Percentiles rank a stretch among this genome's conserved stretches.
Conservation (phyloP, 2,888 invertebrate species). For the Drosophila neonasuta region DNA sequence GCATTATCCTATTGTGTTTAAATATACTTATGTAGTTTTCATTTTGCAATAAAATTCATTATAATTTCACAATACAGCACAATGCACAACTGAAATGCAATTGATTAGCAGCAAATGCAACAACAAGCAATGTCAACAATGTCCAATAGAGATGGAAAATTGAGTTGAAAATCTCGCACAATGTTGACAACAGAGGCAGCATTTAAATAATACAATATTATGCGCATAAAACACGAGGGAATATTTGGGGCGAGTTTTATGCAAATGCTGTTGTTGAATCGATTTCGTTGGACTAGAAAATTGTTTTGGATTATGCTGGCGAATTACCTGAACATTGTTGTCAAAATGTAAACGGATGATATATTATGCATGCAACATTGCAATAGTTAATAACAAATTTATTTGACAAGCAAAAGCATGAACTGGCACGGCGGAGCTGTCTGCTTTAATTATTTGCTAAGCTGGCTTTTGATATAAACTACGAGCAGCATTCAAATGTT, state of each 20-base stretch:
- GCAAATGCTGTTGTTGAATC: slow-evolving; percentile 19
- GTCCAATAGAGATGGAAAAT: background rate
- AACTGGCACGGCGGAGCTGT: background rate
- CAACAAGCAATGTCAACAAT: background rate
- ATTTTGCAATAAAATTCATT: background rate
- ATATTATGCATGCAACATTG: slow-evolving; percentile 25
- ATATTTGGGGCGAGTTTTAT: slow-evolving; percentile 13
- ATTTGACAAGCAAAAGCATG: slow-evolving; percentile 7
- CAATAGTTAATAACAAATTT: slow-evolving; percentile 5
- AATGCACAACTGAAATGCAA: background rate
- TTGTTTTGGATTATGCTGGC: slow-evolving; percentile 7
- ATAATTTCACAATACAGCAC: background rate
- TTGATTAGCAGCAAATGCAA: background rate
- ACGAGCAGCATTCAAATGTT: slow-evolving; percentile 18
- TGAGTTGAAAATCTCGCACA: background rate
- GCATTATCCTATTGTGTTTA: too few species aligned
- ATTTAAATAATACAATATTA: slow-evolving; percentile 11
- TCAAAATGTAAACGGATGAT: slow-evolving; percentile 21
- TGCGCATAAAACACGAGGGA: slow-evolving; percentile 5
- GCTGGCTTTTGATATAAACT: slow-evolving; percentile 6
- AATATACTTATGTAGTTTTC: background rate
- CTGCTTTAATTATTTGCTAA: slow-evolving; percentile 5
- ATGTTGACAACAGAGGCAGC: slow-evolving; percentile 1
- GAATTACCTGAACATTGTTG: slow-evolving; percentile 14
- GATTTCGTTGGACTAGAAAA: background rate